Evolutionary conservation across 2,888 invertebrate species (phyloP).

Genomic region (Drosophila imparisetae): DNA sequence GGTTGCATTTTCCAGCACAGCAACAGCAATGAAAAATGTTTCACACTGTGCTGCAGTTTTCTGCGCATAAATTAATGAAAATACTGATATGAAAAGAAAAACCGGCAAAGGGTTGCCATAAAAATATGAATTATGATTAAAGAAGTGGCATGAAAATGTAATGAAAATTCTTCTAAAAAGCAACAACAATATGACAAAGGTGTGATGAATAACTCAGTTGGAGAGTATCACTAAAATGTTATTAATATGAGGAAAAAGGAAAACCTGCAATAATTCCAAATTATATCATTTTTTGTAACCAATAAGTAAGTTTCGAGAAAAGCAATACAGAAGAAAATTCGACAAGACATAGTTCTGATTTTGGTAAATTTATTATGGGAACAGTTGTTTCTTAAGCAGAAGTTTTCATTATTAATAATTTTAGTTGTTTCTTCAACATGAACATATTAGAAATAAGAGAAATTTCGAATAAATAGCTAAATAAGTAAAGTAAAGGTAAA

Average conservation of each 20-base stretch:
- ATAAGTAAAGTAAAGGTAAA: no score
- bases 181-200: slow-evolving; percentile 14
- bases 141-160: slow-evolving; percentile 27
- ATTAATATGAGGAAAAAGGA: no score
- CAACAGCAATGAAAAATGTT: slow-evolving; percentile 52
- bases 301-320: not conserved
- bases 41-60: slow-evolving; percentile 77
- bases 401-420: not conserved
- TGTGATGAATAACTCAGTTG: not conserved
- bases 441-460: not conserved
- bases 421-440: not conserved
- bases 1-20: slow-evolving; percentile 47
- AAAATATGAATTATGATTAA: slow-evolving; percentile 39
- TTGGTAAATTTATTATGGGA: not conserved
- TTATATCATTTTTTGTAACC: not conserved
- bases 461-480: not conserved
- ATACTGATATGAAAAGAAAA: slow-evolving; percentile 24
- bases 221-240: not conserved
- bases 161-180: slow-evolving; percentile 11
- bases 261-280: not conserved
- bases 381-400: not conserved
- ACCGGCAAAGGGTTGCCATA: slow-evolving; percentile 34
- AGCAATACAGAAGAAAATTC: not conserved
- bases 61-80: slow-evolving; percentile 71
- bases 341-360: not conserved